Evolutionary conservation across 2,797 vertebrate genomes (phyloP).

Genomic region (Anniella stebbinsi): DNA sequence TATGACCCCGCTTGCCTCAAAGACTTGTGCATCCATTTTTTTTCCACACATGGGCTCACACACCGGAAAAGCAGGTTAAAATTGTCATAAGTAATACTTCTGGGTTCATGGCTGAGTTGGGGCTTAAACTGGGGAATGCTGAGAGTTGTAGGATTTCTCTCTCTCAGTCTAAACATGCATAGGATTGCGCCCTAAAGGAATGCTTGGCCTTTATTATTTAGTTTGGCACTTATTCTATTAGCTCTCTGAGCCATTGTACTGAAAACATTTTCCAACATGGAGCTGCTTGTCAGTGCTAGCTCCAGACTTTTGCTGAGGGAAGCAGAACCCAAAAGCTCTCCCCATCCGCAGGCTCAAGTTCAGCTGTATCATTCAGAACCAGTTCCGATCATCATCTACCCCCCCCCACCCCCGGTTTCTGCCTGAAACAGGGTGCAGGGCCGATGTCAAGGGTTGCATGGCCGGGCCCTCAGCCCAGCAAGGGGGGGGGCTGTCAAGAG

Average conservation of each 20-base stretch:
- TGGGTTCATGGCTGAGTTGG: background rate
- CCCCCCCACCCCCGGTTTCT: background rate
- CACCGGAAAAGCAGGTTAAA: background rate
- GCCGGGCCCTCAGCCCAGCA: too few relatives aligned
- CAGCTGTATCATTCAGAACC: background rate
- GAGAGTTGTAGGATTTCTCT: too few relatives aligned
- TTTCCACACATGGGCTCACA: background rate
- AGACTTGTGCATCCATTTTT: background rate
- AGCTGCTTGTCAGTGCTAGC: too few relatives aligned
- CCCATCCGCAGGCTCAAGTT: background rate
- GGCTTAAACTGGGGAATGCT: background rate
- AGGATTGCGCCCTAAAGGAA: too few relatives aligned
- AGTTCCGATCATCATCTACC: background rate
- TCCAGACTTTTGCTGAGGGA: background rate
- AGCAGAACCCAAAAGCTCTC: too few relatives aligned
- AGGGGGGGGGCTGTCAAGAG: too few relatives aligned
- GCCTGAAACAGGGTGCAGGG: background rate
- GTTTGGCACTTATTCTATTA: background rate
- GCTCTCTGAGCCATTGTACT: background rate
- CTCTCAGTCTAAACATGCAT: too few relatives aligned
- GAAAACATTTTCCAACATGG: background rate
- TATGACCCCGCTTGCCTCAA: background rate
- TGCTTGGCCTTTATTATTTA: too few relatives aligned
- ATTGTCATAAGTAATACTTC: background rate
- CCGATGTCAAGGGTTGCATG: too few relatives aligned